Evolutionary conservation across 2,888 invertebrate genomes (phyloP), one percentile per base, ranked within the genome.

Genomic region (Nemurella pictetii): DNA sequence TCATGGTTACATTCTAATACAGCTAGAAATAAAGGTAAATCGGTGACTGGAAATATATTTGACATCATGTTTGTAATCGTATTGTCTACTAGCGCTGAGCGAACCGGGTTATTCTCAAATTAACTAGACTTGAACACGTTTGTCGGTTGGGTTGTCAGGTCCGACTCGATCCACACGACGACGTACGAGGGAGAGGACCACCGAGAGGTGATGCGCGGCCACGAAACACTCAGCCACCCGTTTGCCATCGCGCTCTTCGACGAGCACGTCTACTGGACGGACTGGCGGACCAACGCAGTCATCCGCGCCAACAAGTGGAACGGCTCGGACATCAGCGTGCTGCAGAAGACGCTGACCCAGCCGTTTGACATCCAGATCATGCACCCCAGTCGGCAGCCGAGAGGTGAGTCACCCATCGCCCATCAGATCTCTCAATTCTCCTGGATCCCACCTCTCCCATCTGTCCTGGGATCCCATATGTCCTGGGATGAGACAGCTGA

Each of bases 261-360:
- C 89, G 94, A 95, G 89, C 94, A 95, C 90, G 94, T 98, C 15
- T 98, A 96, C 91, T 98, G 97, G 97, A 97, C 97, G 0, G 98
- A 98, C 91, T 98, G 98, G 98, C 93, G 96, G 87, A 95, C 95
- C 85, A 96, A 96, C 89, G 95, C 96, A 86, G 95, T 98, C 1
- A 94, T 96, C 87, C 92, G 95, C 88, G 97, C 97, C 35, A 96
- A 96, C 91, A 98, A 98, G 91, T 97, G 96, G 95, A 95, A 95
- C 90, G 96, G 92, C 0, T 93, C 94, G 28, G 94, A 95, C 89
- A 94, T 96, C 0, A 92, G 93, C 85, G 94, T 96, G 25, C 93
- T 98, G 87, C 96, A 97, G 90, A 92, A 95, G 87, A 96, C 96
- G 15, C 93, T 95, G 86, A 95, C 96, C 0, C 97, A 98, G 90